Evolutionary conservation across 1,140 invertebrate genomes (phyloP), one percentile per base, ranked within the genome.

Genomic region (Drosophila setifemur): DNA sequence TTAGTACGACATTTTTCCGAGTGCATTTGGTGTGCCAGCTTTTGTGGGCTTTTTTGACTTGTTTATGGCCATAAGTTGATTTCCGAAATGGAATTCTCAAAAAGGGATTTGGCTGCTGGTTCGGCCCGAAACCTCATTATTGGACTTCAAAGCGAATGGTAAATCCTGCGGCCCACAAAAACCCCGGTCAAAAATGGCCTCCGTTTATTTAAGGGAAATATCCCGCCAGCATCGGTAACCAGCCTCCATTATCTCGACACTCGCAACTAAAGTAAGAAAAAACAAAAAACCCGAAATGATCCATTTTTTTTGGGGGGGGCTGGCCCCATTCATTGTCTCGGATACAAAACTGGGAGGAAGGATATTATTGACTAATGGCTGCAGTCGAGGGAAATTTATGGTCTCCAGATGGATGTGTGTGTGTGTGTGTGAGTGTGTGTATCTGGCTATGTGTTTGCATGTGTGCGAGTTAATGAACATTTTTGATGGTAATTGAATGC

Each of bases 11-110:
- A 2, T 23, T 14, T 43, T 8, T 29, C 3, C 3, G 2, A 66
- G 60, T 67, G 25, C 19, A 9, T 12, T 67, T 66, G 45, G 55
- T 58, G 39, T 75, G 39, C 45, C 55, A 47, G 53, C 37, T 77
- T 81, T 78, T 61, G 48, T 57, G 60, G 79, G 58, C 35, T 57
- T 78, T 60, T 63, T 70, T 73, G 81, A 55, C 67, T 85, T 85
- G 74, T 85, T 85, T 85, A 85, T 79, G 81, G 72, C 63, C 77
- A 75, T 85, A 86, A 75, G 71, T 86, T 85, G 75, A 79, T 85
- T 68, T 74, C 54, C 67, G 44, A 86, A 85, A 79, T 73, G 58
- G 70, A 86, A 85, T 86, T 85, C 76, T 61, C 55, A 52, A 73
- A 78, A 61, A 53, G 55, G 74, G 37, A 55, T 77, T 73, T 55